Conservation (phyloP, 2,797 vertebrate genomes). For the Pangasius djambal region DNA sequence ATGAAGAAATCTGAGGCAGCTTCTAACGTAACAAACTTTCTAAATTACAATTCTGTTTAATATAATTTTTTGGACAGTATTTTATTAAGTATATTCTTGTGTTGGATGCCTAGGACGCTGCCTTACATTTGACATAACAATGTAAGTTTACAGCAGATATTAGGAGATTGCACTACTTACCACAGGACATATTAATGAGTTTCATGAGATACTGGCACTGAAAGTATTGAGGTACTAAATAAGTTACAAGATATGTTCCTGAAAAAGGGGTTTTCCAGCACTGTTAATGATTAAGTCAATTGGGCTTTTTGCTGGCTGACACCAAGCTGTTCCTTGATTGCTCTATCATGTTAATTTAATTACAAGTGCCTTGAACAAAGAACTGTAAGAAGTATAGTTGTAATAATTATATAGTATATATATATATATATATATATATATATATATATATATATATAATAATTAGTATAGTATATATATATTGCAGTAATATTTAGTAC, state of each 20-base stretch:
- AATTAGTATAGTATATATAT: too few species aligned
- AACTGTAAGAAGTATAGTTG: too few species aligned
- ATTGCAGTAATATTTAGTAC: too few species aligned
- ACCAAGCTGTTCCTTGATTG: too few species aligned
- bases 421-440: too few species aligned
- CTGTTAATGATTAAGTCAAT: background rate
- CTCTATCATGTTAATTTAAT: too few species aligned
- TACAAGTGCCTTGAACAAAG: too few species aligned
- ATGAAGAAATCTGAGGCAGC: background rate
- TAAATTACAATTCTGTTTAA: background rate
- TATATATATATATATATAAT: too few species aligned
- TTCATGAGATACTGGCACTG: background rate
- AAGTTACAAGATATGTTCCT: background rate
- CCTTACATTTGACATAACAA: background rate
- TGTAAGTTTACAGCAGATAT: background rate
- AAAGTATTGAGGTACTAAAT: background rate
- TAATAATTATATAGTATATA: too few species aligned
- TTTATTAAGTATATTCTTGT: background rate
- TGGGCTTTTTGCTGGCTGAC: too few species aligned
- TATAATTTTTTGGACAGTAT: background rate
- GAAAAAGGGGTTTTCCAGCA: background rate
- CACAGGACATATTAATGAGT: background rate
- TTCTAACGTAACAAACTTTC: background rate
- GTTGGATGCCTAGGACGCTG: background rate
- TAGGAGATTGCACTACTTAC: too few species aligned